phyloP scores from a whole-genome alignment of 2,113 vertebrate species.

The Grantiella picta region DNA sequence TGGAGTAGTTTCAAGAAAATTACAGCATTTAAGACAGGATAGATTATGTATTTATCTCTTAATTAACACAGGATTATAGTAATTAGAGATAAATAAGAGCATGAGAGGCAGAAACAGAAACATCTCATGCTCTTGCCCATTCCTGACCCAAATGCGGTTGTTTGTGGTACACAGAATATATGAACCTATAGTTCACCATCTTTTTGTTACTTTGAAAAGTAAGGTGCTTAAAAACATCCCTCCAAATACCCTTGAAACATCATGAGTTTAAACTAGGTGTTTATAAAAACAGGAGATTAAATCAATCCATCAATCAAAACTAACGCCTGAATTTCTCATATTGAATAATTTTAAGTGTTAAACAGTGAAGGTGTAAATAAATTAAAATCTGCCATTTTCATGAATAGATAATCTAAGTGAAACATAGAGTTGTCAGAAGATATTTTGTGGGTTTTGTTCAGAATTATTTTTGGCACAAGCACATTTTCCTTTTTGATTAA shows the following conservation, averaged over 20 bases:
- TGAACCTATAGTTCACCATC: neutral
- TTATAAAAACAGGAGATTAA: neutral
- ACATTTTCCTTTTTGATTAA: neutral
- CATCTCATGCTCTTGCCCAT: neutral
- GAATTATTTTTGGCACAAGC: too few relatives aligned
- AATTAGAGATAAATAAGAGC: neutral
- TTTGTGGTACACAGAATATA: neutral
- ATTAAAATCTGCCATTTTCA: neutral
- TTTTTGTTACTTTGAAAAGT: neutral
- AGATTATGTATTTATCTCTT: neutral
- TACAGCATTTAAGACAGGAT: neutral
- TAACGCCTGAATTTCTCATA: neutral
- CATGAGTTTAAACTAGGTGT: neutral
- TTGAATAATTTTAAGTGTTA: neutral
- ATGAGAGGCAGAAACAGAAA: neutral
- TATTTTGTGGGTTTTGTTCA: neutral
- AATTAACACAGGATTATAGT: neutral
- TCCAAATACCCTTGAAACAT: neutral
- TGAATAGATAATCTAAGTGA: neutral
- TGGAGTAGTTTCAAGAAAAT: slow-evolving; percentile 14
- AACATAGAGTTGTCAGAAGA: neutral
- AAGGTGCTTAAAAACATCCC: neutral
- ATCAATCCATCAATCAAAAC: neutral
- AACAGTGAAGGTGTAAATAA: neutral
- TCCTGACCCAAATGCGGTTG: neutral